Base-by-base conservation (phyloP, 2,113 vertebrate species). In the Misgurnus mizolepis region DNA sequence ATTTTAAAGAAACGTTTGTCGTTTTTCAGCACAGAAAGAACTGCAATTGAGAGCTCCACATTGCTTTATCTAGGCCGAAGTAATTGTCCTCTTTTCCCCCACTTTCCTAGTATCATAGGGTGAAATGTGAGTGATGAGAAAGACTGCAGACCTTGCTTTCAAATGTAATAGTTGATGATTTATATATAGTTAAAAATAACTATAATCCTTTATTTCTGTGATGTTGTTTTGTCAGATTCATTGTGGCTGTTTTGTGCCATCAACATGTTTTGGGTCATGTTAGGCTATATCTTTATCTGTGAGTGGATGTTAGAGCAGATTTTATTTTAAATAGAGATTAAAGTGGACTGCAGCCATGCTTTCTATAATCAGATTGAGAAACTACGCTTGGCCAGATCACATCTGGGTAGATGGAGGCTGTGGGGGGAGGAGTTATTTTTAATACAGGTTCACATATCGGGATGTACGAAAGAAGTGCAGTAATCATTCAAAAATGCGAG, bases 311-410 rank as follows among this genome's bases (percentile, higher is more conserved):
- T 87, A 69, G 76, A 85, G 68, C 84, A 83, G 83, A 74, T 74
- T 79, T 27, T 27, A 27, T 76, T 80, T 82, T 81, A 87, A 92
- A 93, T 90, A 91, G 90, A 91, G 91, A 93, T 93, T 93, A 92
- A 71, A 82, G 82, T 83, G 83, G 83, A 83, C 80, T 72, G 55
- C 67, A 68, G 83, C 88, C 82, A 86, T 73, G 86, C 76, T 88
- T 78, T 87, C 83, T 70, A 87, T 91, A 92, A 91, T 91, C 91
- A 86, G 85, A 85, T 81, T 81, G 89, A 84, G 84, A 85, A 85
- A 85, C 88, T 88, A 87, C 78, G 65, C 87, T 87, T 90, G 86
- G 82, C 85, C 85, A 76, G 85, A 80, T 88, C 90, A 89, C 89
- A 92, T 91, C 90, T 91, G 91, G 89, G 90, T 85, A 79, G 66